Base-by-base conservation (phyloP, 2,888 invertebrate species). In the Trachelus tabidus region DNA sequence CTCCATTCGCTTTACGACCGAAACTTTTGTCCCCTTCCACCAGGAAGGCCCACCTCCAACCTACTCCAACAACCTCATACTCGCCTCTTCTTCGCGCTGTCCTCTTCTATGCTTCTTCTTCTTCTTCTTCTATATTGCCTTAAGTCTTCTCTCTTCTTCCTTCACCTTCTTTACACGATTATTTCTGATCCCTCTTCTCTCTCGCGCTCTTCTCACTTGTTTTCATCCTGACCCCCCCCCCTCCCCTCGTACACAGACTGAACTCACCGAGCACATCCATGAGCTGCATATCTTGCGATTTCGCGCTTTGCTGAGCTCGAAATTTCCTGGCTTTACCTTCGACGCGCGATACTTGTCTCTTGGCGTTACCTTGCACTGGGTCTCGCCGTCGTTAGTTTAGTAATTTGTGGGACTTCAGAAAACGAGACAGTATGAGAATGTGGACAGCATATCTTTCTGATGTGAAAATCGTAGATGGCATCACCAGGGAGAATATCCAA, bases 321-420 rank as follows among this genome's bases (percentile, higher is more conserved):
- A 77, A 73, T 73, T 77, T 73, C 35, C 40, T 71, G 11, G 0
- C 68, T 31, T n/a, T 56, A 23, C 56, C 56, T 56, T 56, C 56
- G 23, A 56, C 9, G 56, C 56, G 56, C 56, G 56, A 56, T 56
- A 56, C 56, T 56, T 56, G 56, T 56, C 56, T 23, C 56, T 23
- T 56, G 56, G 56, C 56, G 56, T 56, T 56, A 56, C 56, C 23
- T 56, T 56, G 56, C 56, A 9, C 9, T 56, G 56, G 81, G 83
- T 84, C 79, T 83, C 84, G 83, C 82, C 83, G 87, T 87, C 88
- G 87, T 89, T 88, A 88, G 85, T 88, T 88, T 83, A 82, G 85
- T 86, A 88, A 88, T 85, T 88, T 88, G 87, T 87, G 87, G 86
- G 87, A 85, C 87, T 89, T 86, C 84, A 87, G 88, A 84, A 85